A percentile compares a stretch with the other conserved stretches of the same genome.
Evolutionary conservation across 2,888 invertebrate genomes (phyloP).

Genomic region (Lasioglossum pauxillum): DNA sequence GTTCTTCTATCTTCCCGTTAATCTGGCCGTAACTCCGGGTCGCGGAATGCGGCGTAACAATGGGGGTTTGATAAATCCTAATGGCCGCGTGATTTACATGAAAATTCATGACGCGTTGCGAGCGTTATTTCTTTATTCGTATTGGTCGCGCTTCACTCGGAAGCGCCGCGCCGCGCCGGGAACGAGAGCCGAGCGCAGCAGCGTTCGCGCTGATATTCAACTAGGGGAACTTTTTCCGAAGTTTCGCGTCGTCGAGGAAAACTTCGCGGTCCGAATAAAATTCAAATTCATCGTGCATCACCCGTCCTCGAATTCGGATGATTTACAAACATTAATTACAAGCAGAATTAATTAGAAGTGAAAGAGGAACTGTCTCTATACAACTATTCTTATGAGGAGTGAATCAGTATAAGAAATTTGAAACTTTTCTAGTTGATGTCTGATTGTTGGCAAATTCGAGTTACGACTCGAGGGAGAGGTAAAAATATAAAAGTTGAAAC

Average conservation of each 20-base stretch:
- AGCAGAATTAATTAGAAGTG: not conserved
- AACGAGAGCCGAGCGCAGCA: not conserved
- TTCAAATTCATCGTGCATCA: no score
- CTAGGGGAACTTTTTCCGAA: not conserved
- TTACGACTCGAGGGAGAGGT: not conserved
- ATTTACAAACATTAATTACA: not conserved
- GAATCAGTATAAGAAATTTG: not conserved
- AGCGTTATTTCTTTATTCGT: conserved; percentile 34
- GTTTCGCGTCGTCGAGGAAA: not conserved
- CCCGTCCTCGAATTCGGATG: conserved; percentile 20
- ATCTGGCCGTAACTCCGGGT: conserved; percentile 39
- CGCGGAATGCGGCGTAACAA: conserved; percentile 41
- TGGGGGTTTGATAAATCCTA: conserved; percentile 42
- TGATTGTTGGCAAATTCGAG: not conserved
- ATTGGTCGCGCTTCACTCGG: not conserved
- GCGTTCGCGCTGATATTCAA: not conserved
- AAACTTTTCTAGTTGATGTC: not conserved
- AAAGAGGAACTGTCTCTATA: not conserved
- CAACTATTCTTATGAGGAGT: not conserved
- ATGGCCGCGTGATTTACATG: conserved; percentile 45
- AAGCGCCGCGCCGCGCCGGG: not conserved
- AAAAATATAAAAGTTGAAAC: not conserved
- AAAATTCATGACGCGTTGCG: conserved; percentile 54
- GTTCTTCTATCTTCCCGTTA: conserved; percentile 28
- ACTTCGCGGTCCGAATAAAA: not conserved